phyloP scores from a whole-genome alignment of 2,888 invertebrate species.

The Chrysolina haemoptera region DNA sequence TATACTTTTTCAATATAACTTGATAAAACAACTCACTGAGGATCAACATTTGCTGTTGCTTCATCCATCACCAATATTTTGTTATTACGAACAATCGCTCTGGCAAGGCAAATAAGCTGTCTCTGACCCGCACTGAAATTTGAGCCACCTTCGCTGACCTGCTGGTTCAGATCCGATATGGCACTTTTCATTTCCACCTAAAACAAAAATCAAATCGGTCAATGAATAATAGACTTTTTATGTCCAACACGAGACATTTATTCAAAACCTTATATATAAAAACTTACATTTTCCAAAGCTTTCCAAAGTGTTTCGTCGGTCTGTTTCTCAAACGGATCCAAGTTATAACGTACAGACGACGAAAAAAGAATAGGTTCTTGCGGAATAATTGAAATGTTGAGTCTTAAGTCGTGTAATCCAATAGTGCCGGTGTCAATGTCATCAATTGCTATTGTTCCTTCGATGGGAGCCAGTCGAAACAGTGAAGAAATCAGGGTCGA shows the following conservation, averaged over 20 bases:
- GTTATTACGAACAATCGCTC: conserved; percentile 86
- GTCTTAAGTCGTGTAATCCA: conserved; percentile 83
- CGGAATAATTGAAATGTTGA: conserved; percentile 84
- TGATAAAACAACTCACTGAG: conserved; percentile 40
- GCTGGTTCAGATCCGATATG: conserved; percentile 76
- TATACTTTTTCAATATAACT: too few species aligned
- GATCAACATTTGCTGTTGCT: conserved; percentile 92
- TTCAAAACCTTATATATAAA: too few species aligned
- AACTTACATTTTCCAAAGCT: conserved; percentile 76
- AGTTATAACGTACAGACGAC: conserved; percentile 85
- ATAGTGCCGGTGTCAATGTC: conserved; percentile 79
- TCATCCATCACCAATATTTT: conserved; percentile 89
- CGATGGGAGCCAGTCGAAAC: conserved; percentile 85
- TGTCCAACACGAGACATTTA: too few species aligned
- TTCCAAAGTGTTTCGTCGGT: conserved; percentile 84
- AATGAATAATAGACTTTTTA: too few species aligned
- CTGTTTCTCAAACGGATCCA: conserved; percentile 86
- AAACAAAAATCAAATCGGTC: conserved; percentile 21
- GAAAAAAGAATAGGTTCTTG: conserved; percentile 92
- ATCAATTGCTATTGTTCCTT: conserved; percentile 86
- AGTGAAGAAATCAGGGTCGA: conserved; percentile 86
- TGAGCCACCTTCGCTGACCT: conserved; percentile 83
- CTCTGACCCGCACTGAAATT: conserved; percentile 93
- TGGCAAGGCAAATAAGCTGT: conserved; percentile 90
- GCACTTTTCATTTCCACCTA: conserved; percentile 78